Evolutionary conservation across 1,140 invertebrate species (phyloP).

Genomic region (Luehdorfia chinensis): DNA sequence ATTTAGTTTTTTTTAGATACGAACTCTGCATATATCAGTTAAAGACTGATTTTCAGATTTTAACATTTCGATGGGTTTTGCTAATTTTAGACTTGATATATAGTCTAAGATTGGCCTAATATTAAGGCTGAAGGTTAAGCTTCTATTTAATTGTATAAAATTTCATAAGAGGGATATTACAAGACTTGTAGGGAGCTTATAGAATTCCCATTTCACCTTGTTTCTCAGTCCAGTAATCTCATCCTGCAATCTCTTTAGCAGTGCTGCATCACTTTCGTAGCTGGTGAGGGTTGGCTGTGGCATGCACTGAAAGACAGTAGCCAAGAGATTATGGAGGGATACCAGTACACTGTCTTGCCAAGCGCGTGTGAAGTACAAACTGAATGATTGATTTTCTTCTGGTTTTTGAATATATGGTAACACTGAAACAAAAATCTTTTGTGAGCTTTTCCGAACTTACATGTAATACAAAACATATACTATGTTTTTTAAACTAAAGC

Average conservation of each 20-base stretch:
- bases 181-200: no score
- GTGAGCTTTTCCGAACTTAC: slow-evolving; percentile 3
- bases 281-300: slow-evolving; percentile 89
- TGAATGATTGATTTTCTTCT: slow-evolving; percentile 92
- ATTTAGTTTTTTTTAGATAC: no score
- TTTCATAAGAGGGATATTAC: no score
- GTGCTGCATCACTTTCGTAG: slow-evolving; percentile 90
- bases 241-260: slow-evolving; percentile 88
- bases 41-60: no score
- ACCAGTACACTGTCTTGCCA: slow-evolving; percentile 97
- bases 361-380: slow-evolving; percentile 92
- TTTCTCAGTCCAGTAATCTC: slow-evolving; percentile 86
- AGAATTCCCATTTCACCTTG: slow-evolving; percentile 65
- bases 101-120: no score
- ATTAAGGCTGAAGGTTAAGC: no score
- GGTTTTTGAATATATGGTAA: slow-evolving; percentile 94
- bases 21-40: no score
- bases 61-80: no score
- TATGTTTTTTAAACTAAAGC: neutral
- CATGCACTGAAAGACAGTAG: slow-evolving; percentile 92
- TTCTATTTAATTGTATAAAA: no score
- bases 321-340: slow-evolving; percentile 96
- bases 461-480: slow-evolving; percentile 1
- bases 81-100: no score
- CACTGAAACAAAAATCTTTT: no score